Conservation (phyloP, 1,140 invertebrate species). For the Ridgeia piscesae region DNA sequence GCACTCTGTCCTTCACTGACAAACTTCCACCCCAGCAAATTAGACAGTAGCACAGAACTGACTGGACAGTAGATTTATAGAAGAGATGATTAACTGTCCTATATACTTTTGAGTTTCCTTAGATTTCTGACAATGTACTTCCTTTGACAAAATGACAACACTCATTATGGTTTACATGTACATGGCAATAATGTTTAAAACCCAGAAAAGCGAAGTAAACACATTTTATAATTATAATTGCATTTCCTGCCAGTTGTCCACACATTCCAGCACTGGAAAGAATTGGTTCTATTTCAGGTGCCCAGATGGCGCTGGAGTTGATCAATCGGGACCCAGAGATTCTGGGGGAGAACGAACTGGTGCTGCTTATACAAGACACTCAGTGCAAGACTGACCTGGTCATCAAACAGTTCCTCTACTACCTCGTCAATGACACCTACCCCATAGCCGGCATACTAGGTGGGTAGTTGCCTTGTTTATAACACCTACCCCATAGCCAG, state of each 20-base stretch:
- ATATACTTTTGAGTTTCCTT: no score
- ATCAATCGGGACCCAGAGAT: conserved; percentile 69
- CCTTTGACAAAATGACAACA: no score
- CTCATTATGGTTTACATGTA: no score
- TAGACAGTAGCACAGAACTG: no score
- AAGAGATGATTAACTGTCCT: no score
- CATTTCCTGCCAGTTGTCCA: conserved; percentile 26
- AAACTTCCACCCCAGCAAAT: no score
- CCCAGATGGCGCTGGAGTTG: conserved; percentile 67
- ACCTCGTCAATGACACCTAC: conserved; percentile 63
- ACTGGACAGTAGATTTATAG: no score
- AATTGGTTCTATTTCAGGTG: conserved; percentile 56
- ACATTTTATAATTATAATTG: neutral
- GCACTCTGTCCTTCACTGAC: no score
- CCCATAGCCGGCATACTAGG: conserved; percentile 72
- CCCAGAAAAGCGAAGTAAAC: no score
- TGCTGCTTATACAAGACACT: conserved; percentile 67
- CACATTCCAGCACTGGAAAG: neutral
- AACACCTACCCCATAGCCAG: neutral
- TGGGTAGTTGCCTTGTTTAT: neutral
- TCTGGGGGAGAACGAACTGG: conserved; percentile 67
- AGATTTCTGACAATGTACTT: no score
- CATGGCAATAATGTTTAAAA: no score
- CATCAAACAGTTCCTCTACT: conserved; percentile 78
- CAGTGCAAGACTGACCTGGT: conserved; percentile 75